A percentile compares a stretch with the other conserved stretches of the same genome.
phyloP scores from a whole-genome alignment of 1,140 invertebrate species.

The Frieseomelitta varia region DNA sequence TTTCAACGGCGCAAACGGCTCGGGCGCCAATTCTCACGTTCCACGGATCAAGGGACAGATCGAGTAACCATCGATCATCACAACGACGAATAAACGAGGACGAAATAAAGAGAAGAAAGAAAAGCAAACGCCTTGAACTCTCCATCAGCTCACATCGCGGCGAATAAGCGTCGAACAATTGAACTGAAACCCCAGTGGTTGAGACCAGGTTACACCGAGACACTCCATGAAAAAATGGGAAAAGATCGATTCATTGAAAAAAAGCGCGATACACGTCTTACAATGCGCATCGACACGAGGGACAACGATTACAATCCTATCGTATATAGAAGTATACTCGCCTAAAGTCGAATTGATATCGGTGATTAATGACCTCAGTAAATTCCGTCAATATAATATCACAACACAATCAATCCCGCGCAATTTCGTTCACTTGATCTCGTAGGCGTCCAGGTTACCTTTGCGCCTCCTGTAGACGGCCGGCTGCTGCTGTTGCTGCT shows the following conservation, averaged over 20 bases:
- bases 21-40: neutral
- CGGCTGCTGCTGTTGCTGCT: neutral
- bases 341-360: constrained; percentile 80
- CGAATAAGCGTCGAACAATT: constrained; percentile 31
- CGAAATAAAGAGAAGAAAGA: neutral
- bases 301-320: constrained; percentile 79
- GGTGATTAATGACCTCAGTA: constrained; percentile 76
- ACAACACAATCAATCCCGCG: constrained; percentile 75
- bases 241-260: constrained; percentile 78
- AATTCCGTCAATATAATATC: constrained; percentile 79
- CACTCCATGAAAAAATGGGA: constrained; percentile 70
- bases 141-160: constrained; percentile 31
- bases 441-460: constrained; percentile 71
- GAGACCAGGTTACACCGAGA: constrained; percentile 28
- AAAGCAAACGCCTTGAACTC: neutral
- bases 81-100: neutral
- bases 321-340: constrained; percentile 78
- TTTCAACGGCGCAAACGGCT: constrained; percentile 11
- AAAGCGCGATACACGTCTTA: constrained; percentile 79
- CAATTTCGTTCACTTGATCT: constrained; percentile 73
- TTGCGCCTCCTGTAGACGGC: constrained; percentile 68
- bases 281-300: constrained; percentile 76
- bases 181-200: neutral
- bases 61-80: neutral
- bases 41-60: neutral